Evolutionary conservation across 2,797 vertebrate genomes (phyloP).

Genomic region (Orestias chungarensis): DNA sequence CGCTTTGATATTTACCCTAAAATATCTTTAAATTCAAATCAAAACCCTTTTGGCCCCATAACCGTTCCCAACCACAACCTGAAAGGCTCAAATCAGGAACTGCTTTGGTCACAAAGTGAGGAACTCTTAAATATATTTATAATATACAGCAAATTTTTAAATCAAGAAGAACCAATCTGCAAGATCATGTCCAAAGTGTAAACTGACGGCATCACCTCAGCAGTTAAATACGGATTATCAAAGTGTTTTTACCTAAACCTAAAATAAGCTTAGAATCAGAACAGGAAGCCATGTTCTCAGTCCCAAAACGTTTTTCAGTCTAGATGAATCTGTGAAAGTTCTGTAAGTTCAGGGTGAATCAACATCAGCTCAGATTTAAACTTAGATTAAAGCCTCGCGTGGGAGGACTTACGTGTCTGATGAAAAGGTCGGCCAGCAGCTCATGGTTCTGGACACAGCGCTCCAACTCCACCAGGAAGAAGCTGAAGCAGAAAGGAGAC

Average conservation of each 20-base stretch:
- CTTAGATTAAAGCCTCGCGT: too few relatives aligned
- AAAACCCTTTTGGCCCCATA: neutral
- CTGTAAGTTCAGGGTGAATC: neutral
- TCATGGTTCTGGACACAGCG: conserved; percentile 93
- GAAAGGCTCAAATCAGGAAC: neutral
- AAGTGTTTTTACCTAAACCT: too few relatives aligned
- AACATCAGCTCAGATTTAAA: too few relatives aligned
- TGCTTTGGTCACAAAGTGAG: neutral
- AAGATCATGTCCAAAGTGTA: neutral
- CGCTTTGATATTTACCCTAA: neutral
- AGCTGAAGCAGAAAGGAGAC: conserved; percentile 72
- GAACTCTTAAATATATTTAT: neutral
- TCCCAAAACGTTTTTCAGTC: neutral
- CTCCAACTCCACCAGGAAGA: conserved; percentile 95
- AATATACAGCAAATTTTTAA: neutral
- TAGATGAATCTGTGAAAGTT: too few relatives aligned
- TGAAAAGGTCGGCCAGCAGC: conserved; percentile 93
- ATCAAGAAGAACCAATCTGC: neutral
- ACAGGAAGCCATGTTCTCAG: neutral
- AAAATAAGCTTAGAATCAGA: neutral
- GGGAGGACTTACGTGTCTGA: conserved; percentile 90
- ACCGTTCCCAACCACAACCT: neutral
- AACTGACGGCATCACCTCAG: too few relatives aligned
- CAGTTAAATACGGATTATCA: too few relatives aligned
- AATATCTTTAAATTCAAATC: neutral